Percentiles rank a stretch among this genome's conserved stretches.
phyloP scores from a whole-genome alignment of 2,888 invertebrate species.

The Cheilosia variabilis region DNA sequence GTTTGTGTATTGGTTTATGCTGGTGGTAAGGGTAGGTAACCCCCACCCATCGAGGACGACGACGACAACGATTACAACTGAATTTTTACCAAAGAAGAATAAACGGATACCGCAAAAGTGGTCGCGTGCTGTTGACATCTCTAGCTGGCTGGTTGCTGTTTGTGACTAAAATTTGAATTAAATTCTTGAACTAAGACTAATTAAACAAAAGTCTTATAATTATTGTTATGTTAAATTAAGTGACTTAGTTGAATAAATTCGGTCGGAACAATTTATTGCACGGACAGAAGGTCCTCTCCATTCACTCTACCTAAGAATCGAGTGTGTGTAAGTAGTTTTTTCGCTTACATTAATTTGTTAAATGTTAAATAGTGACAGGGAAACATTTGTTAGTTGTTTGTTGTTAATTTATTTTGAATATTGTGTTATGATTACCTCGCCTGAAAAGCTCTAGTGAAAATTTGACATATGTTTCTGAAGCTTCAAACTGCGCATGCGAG shows the following conservation, averaged over 20 bases:
- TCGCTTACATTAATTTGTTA: conserved; percentile 7
- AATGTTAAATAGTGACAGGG: background rate
- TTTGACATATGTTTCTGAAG: conserved; percentile 74
- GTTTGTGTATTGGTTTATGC: conserved; percentile 58
- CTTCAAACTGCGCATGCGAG: conserved; percentile 60
- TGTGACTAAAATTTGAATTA: conserved; percentile 32
- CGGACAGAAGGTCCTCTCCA: background rate
- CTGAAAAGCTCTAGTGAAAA: conserved; percentile 72
- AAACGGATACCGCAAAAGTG: conserved; percentile 74
- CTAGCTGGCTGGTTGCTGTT: conserved; percentile 51
- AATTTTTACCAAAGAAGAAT: conserved; percentile 70
- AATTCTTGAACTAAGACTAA: conserved; percentile 38
- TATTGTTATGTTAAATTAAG: conserved; percentile 21
- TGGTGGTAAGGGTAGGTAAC: conserved; percentile 41
- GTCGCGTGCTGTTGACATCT: conserved; percentile 70
- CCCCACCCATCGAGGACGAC: conserved; percentile 32
- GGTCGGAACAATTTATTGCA: background rate
- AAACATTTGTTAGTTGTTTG: conserved; percentile 60
- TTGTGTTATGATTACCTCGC: conserved; percentile 70
- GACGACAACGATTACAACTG: conserved; percentile 68
- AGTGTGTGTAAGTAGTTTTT: conserved; percentile 35
- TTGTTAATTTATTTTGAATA: conserved; percentile 72
- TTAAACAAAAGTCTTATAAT: conserved; percentile 13
- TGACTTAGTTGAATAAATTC: background rate
- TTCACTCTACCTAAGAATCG: conserved; percentile 1